Evolutionary conservation across 2,113 vertebrate genomes (phyloP), one percentile per base, ranked within the genome.

Genomic region (Ameiurus melas): DNA sequence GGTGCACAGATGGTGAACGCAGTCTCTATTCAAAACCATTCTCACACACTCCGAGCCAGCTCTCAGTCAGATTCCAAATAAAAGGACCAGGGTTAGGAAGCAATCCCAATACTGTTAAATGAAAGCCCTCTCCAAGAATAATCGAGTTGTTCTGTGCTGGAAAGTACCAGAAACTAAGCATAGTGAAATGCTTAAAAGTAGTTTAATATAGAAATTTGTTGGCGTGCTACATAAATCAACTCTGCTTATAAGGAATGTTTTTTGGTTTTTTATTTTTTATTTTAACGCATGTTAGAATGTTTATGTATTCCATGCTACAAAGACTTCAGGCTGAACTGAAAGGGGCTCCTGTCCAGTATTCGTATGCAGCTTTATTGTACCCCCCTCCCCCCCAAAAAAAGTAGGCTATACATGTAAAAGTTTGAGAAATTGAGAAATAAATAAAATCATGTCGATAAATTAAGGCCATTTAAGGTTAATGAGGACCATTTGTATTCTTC

Each of bases 1-100:
- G 53, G 62, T 68, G 83, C 62, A 68, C 83, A 84, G 83, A 84
- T 84, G 83, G 83, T 84, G 83, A 84, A n/a, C 4, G 43, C 83
- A 30, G 17, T 68, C 83, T 47, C 60, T 84, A 84, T 66, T 84
- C 30, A 84, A 84, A 84, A 66, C 62, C 14, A 47, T 19, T 66
- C 39, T 3, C 79, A 27, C 68, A 36, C 20, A 51, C 27, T 5
- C 62, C 12, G 5, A 36, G 47, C 75, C 62, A 58, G 53, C 22
- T 71, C 64, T 68, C 43, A 81, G 25, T 5, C 3, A 70, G 62
- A 73, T 12, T 39, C 20, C 22, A 5, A 51, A 86, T 58, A 27
- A 60, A 83, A 83, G 66, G 27, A 47, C 30, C 39, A 60, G 12
- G 77, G 25, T 73, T 62, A 73, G 53, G 33, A 71, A 83, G 71